A percentile compares a stretch with the other conserved stretches of the same genome.
These are phyloP conservation scores for Mactra quadrangularis DNA, from an alignment of 1,140 invertebrate genomes.

Conservation along the genomic window DNA sequence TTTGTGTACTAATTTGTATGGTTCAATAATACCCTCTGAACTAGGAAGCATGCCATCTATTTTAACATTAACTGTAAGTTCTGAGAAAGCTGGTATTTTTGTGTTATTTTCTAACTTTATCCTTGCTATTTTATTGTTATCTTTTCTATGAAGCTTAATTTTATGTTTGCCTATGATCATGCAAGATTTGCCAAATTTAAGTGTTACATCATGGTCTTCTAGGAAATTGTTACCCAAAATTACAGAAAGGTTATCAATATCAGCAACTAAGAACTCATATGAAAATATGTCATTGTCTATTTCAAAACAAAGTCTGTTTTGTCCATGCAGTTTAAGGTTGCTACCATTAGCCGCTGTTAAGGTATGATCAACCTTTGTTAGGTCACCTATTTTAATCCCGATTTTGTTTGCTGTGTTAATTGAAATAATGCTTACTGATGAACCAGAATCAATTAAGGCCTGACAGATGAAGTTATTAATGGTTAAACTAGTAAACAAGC, in stretches of 20 bases:
- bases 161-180: conserved; percentile 43
- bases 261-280: conserved; percentile 30
- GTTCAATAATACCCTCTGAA: conserved; percentile 15
- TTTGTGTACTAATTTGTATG: conserved; percentile 6
- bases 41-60: neutral
- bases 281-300: conserved; percentile 26
- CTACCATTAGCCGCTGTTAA: conserved; percentile 28
- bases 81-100: conserved; percentile 4
- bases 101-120: neutral
- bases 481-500: neutral
- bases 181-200: conserved; percentile 29
- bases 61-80: conserved; percentile 9
- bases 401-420: conserved; percentile 2
- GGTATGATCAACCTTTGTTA: neutral
- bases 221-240: conserved; percentile 37
- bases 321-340: conserved; percentile 14
- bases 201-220: conserved; percentile 14
- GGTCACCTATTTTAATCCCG: neutral
- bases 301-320: conserved; percentile 1
- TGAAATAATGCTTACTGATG: conserved; percentile 19
- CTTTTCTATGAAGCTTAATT: conserved; percentile 3
- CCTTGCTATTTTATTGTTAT: neutral
- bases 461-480: neutral
- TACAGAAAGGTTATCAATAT: conserved; percentile 8
- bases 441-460: conserved; percentile 34